phyloP scores from a whole-genome alignment of 2,113 vertebrate genomes.

The Chloropsis hardwickii region DNA sequence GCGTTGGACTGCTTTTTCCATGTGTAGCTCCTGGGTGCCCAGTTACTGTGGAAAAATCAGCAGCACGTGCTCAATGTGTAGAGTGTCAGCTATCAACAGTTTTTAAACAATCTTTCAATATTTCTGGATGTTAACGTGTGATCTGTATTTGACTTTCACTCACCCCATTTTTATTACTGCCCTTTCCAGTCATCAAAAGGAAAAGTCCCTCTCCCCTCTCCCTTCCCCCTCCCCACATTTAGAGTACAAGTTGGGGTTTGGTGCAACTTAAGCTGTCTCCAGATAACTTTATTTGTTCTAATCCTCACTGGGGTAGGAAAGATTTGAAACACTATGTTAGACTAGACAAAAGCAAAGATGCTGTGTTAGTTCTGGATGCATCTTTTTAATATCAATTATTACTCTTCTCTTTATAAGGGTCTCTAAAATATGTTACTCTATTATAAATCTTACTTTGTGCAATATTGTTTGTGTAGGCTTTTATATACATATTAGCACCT shows the following conservation, averaged over 20 bases:
- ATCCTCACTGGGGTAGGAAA: conserved; percentile 66
- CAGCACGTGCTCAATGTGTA: conserved; percentile 57
- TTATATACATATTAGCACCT: conserved; percentile 80
- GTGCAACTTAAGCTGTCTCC: conserved; percentile 70
- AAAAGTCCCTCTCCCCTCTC: conserved; percentile 23
- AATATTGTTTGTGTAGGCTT: conserved; percentile 84
- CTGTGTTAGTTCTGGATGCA: conserved; percentile 76
- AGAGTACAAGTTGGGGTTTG: conserved; percentile 73
- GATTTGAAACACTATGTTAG: conserved; percentile 75
- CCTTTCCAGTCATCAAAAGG: conserved; percentile 62
- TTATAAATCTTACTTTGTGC: conserved; percentile 85
- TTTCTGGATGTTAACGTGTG: conserved; percentile 65
- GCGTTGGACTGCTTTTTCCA: conserved; percentile 68
- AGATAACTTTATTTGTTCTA: conserved; percentile 51
- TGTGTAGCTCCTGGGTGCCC: conserved; percentile 62
- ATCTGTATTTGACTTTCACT: conserved; percentile 68
- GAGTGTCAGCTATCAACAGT: conserved; percentile 53
- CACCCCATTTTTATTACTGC: conserved; percentile 45
- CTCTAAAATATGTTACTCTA: conserved; percentile 81
- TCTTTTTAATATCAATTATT: conserved; percentile 77
- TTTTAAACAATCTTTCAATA: conserved; percentile 47
- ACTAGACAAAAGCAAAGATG: conserved; percentile 76
- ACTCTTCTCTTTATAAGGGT: conserved; percentile 78
- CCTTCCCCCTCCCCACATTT: conserved; percentile 16
- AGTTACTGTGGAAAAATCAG: conserved; percentile 59